Conservation (phyloP, 2,113 vertebrate species). For the Pelodiscus sinensis region DNA sequence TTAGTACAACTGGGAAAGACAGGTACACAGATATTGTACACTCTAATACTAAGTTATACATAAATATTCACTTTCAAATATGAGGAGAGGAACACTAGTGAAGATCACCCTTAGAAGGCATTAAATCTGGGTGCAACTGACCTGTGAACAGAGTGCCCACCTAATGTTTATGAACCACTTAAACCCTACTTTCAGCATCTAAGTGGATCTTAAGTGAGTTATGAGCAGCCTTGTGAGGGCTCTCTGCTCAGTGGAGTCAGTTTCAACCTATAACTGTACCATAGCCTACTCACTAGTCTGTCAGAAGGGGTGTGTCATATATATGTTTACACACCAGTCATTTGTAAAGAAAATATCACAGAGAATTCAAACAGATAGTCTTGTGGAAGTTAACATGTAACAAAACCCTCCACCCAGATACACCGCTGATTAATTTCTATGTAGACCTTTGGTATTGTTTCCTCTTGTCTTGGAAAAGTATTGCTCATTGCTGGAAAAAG, state of each 20-base stretch:
- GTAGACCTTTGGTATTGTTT: not conserved
- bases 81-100: no score
- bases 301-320: not conserved
- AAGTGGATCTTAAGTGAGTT: not conserved
- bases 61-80: no score
- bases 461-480: not conserved
- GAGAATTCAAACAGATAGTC: not conserved
- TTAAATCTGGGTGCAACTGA: no score
- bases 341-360: not conserved
- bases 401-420: not conserved
- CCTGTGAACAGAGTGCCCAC: no score
- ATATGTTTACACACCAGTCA: not conserved
- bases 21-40: no score
- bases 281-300: not conserved
- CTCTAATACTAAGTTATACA: no score
- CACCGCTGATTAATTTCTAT: not conserved
- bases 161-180: no score
- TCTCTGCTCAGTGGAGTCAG: not conserved
- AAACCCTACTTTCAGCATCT: no score
- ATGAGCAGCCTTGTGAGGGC: fast-evolving
- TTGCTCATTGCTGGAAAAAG: not conserved
- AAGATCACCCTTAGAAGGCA: no score
- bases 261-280: not conserved
- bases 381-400: not conserved
- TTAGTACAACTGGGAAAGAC: no score